A percentile compares a stretch with the other conserved stretches of the same genome.
phyloP scores from a whole-genome alignment of 2,888 invertebrate species.

The Pegoplata infirma region DNA sequence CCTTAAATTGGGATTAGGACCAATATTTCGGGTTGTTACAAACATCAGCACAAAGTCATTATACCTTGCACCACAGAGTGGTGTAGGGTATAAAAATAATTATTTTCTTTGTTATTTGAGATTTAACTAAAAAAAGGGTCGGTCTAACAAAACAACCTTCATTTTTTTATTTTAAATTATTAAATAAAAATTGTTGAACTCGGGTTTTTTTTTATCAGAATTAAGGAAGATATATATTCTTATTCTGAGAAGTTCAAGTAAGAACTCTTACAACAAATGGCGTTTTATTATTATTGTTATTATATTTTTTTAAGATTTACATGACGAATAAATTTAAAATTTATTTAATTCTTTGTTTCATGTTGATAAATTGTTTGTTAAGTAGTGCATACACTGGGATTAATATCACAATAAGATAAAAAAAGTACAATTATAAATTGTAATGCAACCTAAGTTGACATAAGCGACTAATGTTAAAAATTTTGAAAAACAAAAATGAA shows the following conservation, averaged over 20 bases:
- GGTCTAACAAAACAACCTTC: neutral
- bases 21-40: too few species aligned
- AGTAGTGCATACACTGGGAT: neutral
- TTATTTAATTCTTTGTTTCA: constrained; percentile 28
- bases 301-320: neutral
- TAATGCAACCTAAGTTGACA: too few species aligned
- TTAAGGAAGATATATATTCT: neutral
- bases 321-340: constrained; percentile 19
- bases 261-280: neutral
- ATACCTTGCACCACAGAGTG: too few species aligned
- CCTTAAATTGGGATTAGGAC: too few species aligned
- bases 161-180: neutral
- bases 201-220: neutral
- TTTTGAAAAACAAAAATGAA: too few species aligned
- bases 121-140: neutral
- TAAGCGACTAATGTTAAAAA: too few species aligned
- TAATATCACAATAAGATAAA: too few species aligned
- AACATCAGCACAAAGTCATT: too few species aligned
- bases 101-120: neutral
- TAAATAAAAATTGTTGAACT: neutral
- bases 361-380: neutral
- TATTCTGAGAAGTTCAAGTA: too few species aligned
- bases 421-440: too few species aligned
- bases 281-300: too few species aligned
- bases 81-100: too few species aligned